A percentile compares a stretch with the other conserved stretches of the same genome.
These are phyloP conservation scores for Syrista parreyssii DNA, from an alignment of 2,888 invertebrate genomes.

Conservation along the genomic window DNA sequence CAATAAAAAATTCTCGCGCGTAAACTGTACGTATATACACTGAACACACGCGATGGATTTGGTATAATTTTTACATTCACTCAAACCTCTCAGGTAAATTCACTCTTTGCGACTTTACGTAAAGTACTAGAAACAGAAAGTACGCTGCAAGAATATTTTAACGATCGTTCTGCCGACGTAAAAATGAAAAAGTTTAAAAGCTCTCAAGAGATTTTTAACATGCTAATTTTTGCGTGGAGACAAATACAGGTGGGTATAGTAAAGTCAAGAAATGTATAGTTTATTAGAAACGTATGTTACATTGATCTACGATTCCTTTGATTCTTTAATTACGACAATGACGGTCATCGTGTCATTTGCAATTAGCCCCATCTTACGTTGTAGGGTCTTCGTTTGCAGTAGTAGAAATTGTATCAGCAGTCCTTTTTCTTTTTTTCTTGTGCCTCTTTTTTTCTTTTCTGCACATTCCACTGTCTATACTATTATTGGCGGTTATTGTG, in stretches of 20 bases:
- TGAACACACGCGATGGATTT: not conserved
- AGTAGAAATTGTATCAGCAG: not conserved
- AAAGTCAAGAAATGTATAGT: not conserved
- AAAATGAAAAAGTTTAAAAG: not conserved
- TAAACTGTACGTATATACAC: not conserved
- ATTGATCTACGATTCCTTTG: not conserved
- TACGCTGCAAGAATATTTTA: not conserved
- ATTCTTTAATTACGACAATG: not conserved
- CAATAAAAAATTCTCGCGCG: not conserved
- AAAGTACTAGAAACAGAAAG: not conserved
- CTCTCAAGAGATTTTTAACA: not conserved
- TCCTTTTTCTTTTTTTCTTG: conserved; percentile 18
- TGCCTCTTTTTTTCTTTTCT: conserved; percentile 7
- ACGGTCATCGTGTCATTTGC: not conserved
- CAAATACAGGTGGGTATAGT: not conserved
- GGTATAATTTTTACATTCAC: not conserved
- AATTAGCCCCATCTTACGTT: not conserved
- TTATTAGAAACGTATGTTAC: not conserved
- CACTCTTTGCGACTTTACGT: not conserved
- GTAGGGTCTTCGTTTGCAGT: not conserved
- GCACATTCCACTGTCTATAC: not conserved
- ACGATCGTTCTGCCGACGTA: not conserved
- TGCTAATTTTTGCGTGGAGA: not conserved
- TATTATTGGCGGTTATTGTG: not conserved
- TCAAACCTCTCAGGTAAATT: not conserved